These are phyloP conservation scores for Buphagus erythrorhynchus DNA, from an alignment of 2,797 vertebrate species.

Conservation along the genomic window DNA sequence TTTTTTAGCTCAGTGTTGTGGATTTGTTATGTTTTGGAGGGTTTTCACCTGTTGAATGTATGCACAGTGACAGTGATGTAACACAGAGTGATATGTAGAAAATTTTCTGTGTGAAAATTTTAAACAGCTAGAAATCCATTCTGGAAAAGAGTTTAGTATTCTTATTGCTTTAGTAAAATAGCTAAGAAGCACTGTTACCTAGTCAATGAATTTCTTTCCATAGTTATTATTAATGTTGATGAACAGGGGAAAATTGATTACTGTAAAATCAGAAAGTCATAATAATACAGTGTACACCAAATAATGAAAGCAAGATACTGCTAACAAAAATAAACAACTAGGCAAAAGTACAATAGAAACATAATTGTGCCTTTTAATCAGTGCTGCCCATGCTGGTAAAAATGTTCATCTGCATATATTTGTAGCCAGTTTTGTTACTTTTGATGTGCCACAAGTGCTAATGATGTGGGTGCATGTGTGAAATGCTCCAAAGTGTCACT, in stretches of 20 bases:
- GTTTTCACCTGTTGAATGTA: background rate
- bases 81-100: background rate
- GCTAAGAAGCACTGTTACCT: background rate
- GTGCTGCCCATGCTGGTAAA: background rate
- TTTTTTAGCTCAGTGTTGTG: background rate
- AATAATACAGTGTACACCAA: background rate
- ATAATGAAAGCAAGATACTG: background rate
- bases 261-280: background rate
- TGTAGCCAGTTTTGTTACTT: conserved; percentile 1
- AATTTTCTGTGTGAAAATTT: background rate
- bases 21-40: background rate
- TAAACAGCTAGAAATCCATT: background rate
- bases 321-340: background rate
- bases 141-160: background rate
- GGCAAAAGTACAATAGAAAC: background rate
- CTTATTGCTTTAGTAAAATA: conserved; percentile 10
- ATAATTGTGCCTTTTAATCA: background rate
- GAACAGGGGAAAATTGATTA: background rate
- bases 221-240: background rate
- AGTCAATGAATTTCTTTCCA: background rate
- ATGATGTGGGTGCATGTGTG: background rate
- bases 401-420: background rate
- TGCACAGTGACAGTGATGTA: background rate
- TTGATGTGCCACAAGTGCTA: background rate
- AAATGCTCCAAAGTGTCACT: background rate